Evolutionary conservation across 2,888 invertebrate species (phyloP), one percentile per base, ranked within the genome.

Genomic region (Melieria picta): DNA sequence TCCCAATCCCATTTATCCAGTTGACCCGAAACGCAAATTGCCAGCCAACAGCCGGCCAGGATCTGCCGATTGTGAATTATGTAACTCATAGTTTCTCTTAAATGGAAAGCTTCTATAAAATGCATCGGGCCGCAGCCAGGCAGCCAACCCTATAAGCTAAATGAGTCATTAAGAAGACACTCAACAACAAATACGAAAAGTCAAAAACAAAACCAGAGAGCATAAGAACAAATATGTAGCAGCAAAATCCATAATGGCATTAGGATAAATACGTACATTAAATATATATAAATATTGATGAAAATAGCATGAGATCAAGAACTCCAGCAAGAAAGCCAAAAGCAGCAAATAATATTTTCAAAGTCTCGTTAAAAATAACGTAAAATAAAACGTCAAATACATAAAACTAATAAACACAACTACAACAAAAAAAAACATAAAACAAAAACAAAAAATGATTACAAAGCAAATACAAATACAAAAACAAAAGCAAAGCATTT

Each of bases 31-130:
- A 30, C 30, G 30, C 30, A 30, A 30, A 30, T 30, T 30, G 30
- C 30, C 30, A 30, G 30, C 30, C 30, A 30, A 30, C 30, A 30
- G 30, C 30, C 30, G 30, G 30, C 30, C 30, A 30, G 30, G 30
- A 30, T 30, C 30, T 30, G 16, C 16, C 16, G 16, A 16, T 16
- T 16, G 16, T 16, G 16, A 16, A 16, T 75, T 16, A 16, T 16
- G 30, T 3, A 30, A 30, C 30, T 30, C 30, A 30, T 52, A 11
- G 52, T 75, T 80, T 81, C 75, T 79, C 78, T 82, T 83, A 81
- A 82, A 82, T 83, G 79, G 79, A 79, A 78, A 79, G 74, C 79
- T 80, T 82, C 77, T 84, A 80, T 77, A 77, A 75, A 80, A 77
- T 76, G 77, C 75, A 76, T 30, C 30, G 30, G 30, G 30, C 30